Base-by-base conservation (phyloP, 2,797 vertebrate genomes). In the Gymnocypris eckloni region DNA sequence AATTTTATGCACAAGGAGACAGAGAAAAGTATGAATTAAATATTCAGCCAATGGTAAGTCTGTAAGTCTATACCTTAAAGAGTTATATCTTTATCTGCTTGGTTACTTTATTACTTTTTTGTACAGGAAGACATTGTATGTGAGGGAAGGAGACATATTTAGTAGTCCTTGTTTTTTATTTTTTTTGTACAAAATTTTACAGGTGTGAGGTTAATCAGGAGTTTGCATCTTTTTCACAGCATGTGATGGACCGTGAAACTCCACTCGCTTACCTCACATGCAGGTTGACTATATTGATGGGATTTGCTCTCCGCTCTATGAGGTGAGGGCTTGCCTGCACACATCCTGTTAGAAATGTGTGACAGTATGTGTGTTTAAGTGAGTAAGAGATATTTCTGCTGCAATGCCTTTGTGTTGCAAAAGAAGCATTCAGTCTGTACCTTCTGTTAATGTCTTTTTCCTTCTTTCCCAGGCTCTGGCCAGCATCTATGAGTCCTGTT, bases 1-100 rank as follows among this genome's bases (percentile, higher is more conserved):
- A 94, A 88, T 93, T 94, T 86, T 94, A 93, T 88, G 92, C 92
- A 66, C 92, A 94, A 85, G 92, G 93, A 9, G 93, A 94, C 90
- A 91, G 91, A 90, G 92, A 93, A 86, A 93, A 86, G 67, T 81
- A 90, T 67, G 90, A 92, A 87, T 92, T 93, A 59, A 92, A 93
- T 82, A 92, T 88, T 67, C 90, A 92, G 61, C 93, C 92, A 1
- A 90, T 91, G 80, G 92, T 94, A 88, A 90, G 93, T 22, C 11
- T 48, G 3, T 37, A 37, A 67, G 6, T 37, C 15, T 37, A 33
- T 33, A 66, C 6, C 28, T 66, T 66, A 37, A 66, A 15, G 22
- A 48, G 16, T 86, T 56, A 39, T 54, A 39, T 37, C 10, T 77
- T 56, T 28, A 10, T 20, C 48, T 37, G 25, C 28, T 22, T 48